phyloP scores from a whole-genome alignment of 2,113 vertebrate species.

The Oenanthe melanoleuca region DNA sequence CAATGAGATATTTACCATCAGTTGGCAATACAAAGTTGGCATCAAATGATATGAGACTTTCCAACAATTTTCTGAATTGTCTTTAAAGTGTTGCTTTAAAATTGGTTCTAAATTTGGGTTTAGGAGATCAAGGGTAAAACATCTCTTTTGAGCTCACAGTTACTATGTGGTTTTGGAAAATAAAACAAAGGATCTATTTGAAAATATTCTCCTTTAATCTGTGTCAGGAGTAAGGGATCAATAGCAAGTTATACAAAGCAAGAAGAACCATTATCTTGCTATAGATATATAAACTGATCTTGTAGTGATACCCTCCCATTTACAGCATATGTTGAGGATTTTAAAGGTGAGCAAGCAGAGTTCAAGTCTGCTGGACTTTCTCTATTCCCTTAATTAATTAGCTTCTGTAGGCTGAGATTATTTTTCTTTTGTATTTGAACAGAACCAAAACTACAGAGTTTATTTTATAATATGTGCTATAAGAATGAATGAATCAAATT shows the following conservation, averaged over 20 bases:
- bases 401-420: neutral
- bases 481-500: neutral
- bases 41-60: neutral
- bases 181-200: neutral
- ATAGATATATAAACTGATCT: neutral
- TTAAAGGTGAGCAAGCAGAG: neutral
- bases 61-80: neutral
- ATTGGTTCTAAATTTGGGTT: neutral
- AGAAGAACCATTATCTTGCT: neutral
- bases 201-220: neutral
- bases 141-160: neutral
- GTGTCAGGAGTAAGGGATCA: neutral
- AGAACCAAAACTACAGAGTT: neutral
- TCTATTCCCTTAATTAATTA: neutral
- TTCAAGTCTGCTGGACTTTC: neutral
- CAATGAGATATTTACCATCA: neutral
- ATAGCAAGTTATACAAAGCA: neutral
- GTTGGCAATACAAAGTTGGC: neutral
- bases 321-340: neutral
- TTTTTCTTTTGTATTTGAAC: neutral
- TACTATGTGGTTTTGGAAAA: neutral
- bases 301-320: neutral
- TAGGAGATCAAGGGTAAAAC: neutral
- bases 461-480: neutral
- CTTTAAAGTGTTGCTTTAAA: neutral